Percentiles rank a stretch among this genome's conserved stretches.
Evolutionary conservation across 2,888 invertebrate species (phyloP).

Genomic region (Phengaris arion): DNA sequence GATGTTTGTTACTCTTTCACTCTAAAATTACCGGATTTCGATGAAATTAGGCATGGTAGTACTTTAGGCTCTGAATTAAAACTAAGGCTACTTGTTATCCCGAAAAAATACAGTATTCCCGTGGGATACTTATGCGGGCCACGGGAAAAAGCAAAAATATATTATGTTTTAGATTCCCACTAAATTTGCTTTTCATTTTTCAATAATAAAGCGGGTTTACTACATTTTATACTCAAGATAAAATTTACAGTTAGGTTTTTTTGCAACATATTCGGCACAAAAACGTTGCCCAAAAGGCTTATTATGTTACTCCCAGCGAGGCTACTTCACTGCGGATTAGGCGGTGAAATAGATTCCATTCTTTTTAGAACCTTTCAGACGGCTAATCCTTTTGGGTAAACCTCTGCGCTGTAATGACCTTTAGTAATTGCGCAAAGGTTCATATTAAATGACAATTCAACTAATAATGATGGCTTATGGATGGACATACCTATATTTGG

Average conservation of each 20-base stretch:
- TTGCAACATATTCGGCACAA: not conserved
- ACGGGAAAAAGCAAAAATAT: too few species aligned
- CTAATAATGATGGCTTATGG: too few species aligned
- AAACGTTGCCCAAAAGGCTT: slow-evolving; percentile 10
- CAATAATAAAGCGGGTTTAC: not conserved
- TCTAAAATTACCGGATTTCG: too few species aligned
- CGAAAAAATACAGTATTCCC: too few species aligned
- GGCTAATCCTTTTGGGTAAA: slow-evolving; percentile 19
- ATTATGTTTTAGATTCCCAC: too few species aligned
- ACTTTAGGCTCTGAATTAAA: too few species aligned
- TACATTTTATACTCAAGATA: slow-evolving; percentile 7
- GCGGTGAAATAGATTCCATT: slow-evolving; percentile 10
- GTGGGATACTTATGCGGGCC: too few species aligned
- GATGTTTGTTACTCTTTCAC: too few species aligned
- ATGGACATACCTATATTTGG: too few species aligned
- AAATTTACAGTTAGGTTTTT: slow-evolving; percentile 6
- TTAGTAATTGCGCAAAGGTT: not conserved
- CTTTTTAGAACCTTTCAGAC: slow-evolving; percentile 23
- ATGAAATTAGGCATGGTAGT: too few species aligned
- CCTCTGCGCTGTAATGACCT: not conserved
- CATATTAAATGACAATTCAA: not conserved
- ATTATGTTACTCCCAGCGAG: not conserved
- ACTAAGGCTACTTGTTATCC: too few species aligned
- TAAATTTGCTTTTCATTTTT: not conserved
- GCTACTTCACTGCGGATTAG: slow-evolving; percentile 11